Percentiles rank a stretch among this genome's conserved stretches.
Evolutionary conservation across 2,888 invertebrate genomes (phyloP).

Genomic region (Petrolisthes cinctipes): DNA sequence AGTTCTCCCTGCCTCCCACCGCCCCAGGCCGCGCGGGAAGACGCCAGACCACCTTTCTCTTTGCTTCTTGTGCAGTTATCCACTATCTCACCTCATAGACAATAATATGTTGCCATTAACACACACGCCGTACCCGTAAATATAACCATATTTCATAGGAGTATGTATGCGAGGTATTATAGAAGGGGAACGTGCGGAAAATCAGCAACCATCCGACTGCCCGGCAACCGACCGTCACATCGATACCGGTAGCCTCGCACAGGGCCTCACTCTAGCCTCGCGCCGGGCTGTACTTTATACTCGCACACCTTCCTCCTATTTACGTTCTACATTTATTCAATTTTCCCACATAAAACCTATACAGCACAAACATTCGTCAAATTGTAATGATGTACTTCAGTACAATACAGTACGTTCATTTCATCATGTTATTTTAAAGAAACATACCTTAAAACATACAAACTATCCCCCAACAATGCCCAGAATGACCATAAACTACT

Average conservation of each 20-base stretch:
- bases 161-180: neutral
- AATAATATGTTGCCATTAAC: too few species aligned
- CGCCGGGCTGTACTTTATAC: slow-evolving; percentile 55
- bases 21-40: slow-evolving; percentile 58
- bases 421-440: too few species aligned
- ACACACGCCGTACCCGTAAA: too few species aligned
- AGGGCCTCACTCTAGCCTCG: slow-evolving; percentile 59
- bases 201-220: slow-evolving; percentile 3
- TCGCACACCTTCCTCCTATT: slow-evolving; percentile 31
- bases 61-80: slow-evolving; percentile 36
- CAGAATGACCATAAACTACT: too few species aligned
- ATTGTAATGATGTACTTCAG: too few species aligned
- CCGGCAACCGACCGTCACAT: slow-evolving; percentile 56
- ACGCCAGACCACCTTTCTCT: slow-evolving; percentile 59
- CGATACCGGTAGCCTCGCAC: slow-evolving; percentile 63
- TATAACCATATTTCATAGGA: neutral
- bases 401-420: too few species aligned
- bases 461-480: too few species aligned
- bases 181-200: neutral
- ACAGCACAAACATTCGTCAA: neutral
- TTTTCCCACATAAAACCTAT: neutral
- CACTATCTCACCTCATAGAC: neutral
- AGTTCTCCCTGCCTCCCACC: slow-evolving; percentile 21
- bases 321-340: slow-evolving; percentile 25
- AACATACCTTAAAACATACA: too few species aligned